Evolutionary conservation across 2,888 invertebrate genomes (phyloP).

Genomic region (Syrista parreyssii): DNA sequence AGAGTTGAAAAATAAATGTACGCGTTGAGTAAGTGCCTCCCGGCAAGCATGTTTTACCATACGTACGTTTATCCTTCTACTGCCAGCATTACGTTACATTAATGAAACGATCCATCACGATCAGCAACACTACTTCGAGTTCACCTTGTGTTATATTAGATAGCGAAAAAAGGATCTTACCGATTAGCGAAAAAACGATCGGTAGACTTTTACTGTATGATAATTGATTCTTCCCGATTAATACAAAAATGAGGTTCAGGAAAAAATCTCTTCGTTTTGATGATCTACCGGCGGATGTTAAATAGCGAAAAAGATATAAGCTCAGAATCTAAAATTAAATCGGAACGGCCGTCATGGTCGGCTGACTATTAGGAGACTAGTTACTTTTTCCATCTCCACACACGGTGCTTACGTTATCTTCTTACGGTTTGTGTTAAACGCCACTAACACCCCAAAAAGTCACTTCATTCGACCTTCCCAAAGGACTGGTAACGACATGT

Average conservation of each 20-base stretch:
- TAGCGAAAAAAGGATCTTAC: too few species aligned
- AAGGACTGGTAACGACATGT: constrained; percentile 8
- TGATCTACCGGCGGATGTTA: not conserved
- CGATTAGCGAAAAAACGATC: too few species aligned
- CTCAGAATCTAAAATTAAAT: not conserved
- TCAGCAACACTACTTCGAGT: not conserved
- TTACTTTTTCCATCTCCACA: not conserved
- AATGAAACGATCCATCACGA: not conserved
- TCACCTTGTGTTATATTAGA: not conserved
- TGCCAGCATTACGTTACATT: not conserved
- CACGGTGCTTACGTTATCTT: constrained; percentile 4
- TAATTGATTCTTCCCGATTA: not conserved
- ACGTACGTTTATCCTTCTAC: not conserved
- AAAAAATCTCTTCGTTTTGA: not conserved
- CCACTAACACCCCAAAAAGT: constrained; percentile 3
- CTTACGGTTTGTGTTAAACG: constrained; percentile 2
- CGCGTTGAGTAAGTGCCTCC: not conserved
- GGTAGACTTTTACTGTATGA: not conserved
- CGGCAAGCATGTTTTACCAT: not conserved
- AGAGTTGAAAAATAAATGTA: not conserved
- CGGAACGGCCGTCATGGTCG: not conserved
- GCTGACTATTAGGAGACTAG: not conserved
- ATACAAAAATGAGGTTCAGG: not conserved
- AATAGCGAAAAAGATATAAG: not conserved
- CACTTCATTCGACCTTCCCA: not conserved